These are phyloP conservation scores for Sphyrna mokarran DNA, from an alignment of 2,113 vertebrate species.

Conservation along the genomic window DNA sequence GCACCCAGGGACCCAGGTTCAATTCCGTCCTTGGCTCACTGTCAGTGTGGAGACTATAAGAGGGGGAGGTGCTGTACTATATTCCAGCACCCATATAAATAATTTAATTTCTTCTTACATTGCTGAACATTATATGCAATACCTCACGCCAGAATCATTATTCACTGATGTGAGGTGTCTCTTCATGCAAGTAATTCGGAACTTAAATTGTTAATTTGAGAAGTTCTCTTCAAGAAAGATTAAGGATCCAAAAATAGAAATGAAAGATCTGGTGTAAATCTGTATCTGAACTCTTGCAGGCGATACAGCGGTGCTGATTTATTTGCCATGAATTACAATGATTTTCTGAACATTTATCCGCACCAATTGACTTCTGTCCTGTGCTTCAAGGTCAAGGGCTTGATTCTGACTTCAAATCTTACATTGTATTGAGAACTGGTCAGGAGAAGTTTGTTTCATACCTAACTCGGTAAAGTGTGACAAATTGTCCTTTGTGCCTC, in stretches of 20 bases:
- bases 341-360: constrained; percentile 18
- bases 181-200: not conserved
- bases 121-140: not conserved
- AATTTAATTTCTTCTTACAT: not conserved
- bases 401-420: not conserved
- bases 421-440: not conserved
- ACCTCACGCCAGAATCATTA: not conserved
- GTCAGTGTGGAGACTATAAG: not conserved
- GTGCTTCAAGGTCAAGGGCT: not conserved
- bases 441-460: not conserved
- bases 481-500: not conserved
- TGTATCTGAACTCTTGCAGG: not conserved
- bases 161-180: not conserved
- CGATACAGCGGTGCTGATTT: not conserved
- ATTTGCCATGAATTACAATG: constrained; percentile 15
- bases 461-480: not conserved
- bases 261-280: constrained; percentile 9
- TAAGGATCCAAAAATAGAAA: not conserved
- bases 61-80: not conserved
- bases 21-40: too few species aligned
- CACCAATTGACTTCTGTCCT: not conserved
- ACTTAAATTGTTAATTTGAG: not conserved
- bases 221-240: constrained; percentile 27
- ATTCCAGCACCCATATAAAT: not conserved
- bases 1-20: too few species aligned